Conservation (phyloP, 2,797 vertebrate genomes). For the Cryptoblepharus egeriae region DNA sequence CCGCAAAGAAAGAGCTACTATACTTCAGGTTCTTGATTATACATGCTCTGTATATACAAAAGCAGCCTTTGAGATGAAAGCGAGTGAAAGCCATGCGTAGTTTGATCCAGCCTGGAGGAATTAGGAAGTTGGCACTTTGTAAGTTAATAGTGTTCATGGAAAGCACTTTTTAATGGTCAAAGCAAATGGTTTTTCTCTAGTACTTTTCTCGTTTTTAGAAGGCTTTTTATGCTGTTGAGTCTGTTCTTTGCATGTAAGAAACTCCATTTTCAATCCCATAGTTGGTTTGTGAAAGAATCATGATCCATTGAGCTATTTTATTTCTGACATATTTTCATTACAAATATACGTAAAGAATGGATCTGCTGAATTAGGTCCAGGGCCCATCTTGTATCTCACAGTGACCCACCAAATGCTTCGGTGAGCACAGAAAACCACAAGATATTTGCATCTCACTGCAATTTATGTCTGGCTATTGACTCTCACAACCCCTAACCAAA, state of each 20-base stretch:
- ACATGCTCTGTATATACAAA: constrained; percentile 60
- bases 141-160: constrained; percentile 1
- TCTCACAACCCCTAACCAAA: too few relatives aligned
- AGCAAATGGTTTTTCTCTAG: not conserved
- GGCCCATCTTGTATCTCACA: too few relatives aligned
- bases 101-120: constrained; percentile 52
- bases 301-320: not conserved
- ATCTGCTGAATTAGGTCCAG: too few relatives aligned
- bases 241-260: not conserved
- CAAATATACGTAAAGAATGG: too few relatives aligned
- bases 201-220: not conserved
- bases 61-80: constrained; percentile 68
- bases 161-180: not conserved
- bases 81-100: too few relatives aligned
- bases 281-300: not conserved
- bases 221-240: not conserved
- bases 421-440: too few relatives aligned
- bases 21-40: constrained; percentile 69
- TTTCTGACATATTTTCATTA: too few relatives aligned
- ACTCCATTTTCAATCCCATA: not conserved
- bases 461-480: too few relatives aligned
- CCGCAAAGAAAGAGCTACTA: constrained; percentile 65
- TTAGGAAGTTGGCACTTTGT: constrained; percentile 56
- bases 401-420: too few relatives aligned
- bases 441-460: too few relatives aligned